A percentile compares a stretch with the other conserved stretches of the same genome.
Evolutionary conservation across 2,888 invertebrate species (phyloP).

Genomic region (Agelastica alni): DNA sequence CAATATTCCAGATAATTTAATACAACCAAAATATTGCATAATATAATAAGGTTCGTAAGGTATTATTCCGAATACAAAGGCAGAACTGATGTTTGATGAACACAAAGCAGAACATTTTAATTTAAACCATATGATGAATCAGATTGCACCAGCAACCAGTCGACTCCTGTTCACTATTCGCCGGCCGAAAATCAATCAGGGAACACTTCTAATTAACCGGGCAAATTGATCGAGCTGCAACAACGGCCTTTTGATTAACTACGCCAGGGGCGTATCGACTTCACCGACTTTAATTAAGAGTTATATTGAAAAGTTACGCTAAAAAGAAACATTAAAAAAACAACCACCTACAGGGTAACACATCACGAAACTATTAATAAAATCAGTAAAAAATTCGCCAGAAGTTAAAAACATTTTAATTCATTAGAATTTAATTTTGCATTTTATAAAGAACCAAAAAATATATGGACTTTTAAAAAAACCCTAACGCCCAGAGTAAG

Average conservation of each 20-base stretch:
- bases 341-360: too few species aligned
- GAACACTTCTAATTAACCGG: conserved; percentile 16
- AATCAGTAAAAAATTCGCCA: too few species aligned
- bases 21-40: conserved; percentile 12
- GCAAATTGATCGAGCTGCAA: conserved; percentile 15
- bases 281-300: background rate
- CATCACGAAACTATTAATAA: too few species aligned
- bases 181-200: conserved; percentile 15
- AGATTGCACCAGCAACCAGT: conserved; percentile 9
- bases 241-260: conserved; percentile 18
- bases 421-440: too few species aligned
- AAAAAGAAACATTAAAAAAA: too few species aligned
- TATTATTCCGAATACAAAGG: conserved; percentile 14
- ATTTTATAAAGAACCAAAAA: too few species aligned
- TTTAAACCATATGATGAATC: conserved; percentile 14
- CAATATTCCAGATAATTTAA: conserved; percentile 11
- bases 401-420: too few species aligned
- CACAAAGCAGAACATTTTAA: conserved; percentile 20
- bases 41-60: conserved; percentile 15
- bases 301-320: too few species aligned
- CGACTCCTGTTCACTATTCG: conserved; percentile 8
- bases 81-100: conserved; percentile 4
- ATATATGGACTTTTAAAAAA: too few species aligned
- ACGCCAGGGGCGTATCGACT: conserved; percentile 3
- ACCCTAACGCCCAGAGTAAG: too few species aligned